phyloP scores from a whole-genome alignment of 2,113 vertebrate species.

The Protobothrops flavoviridis region DNA sequence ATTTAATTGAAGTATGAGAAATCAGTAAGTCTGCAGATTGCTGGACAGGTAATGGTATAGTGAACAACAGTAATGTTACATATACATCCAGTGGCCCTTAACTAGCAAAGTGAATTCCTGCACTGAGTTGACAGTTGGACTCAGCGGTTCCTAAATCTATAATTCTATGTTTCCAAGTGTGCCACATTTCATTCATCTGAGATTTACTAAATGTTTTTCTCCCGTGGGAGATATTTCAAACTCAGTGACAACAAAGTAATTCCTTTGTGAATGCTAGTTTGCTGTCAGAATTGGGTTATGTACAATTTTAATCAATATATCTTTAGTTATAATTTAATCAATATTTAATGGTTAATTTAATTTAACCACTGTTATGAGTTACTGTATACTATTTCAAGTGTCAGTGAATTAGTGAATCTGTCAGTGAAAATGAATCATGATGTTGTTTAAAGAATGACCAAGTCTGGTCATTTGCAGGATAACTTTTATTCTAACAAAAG shows the following conservation, averaged over 20 bases:
- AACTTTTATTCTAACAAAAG: neutral
- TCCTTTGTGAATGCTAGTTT: neutral
- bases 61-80: neutral
- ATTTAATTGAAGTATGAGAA: neutral
- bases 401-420: neutral
- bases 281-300: neutral
- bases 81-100: neutral
- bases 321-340: neutral
- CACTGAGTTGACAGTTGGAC: neutral
- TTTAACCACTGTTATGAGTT: neutral
- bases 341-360: neutral
- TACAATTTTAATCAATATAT: neutral
- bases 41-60: neutral
- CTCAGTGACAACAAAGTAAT: neutral
- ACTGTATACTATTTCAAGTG: neutral
- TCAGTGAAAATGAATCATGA: neutral
- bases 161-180: neutral
- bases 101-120: neutral
- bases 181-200: neutral
- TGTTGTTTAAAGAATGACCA: neutral
- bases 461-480: neutral
- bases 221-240: neutral
- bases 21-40: neutral
- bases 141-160: neutral
- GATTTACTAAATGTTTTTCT: neutral